Conservation (phyloP, 2,888 invertebrate species). For the Cataglyphis albicans region DNA sequence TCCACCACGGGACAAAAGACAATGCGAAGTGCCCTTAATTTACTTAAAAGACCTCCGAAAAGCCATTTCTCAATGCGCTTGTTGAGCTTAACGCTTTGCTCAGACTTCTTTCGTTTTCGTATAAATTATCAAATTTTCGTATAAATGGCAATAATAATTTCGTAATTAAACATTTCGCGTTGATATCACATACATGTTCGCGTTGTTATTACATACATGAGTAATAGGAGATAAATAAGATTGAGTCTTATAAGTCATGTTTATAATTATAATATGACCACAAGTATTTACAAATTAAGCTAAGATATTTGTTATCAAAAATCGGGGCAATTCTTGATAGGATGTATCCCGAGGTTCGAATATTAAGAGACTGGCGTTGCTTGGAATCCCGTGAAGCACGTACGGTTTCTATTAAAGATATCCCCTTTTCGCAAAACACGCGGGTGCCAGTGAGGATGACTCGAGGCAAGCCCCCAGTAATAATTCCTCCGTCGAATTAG, state of each 20-base stretch:
- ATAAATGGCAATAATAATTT: slow-evolving; percentile 6
- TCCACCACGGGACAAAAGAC: slow-evolving; percentile 66
- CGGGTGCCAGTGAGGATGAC: slow-evolving; percentile 74
- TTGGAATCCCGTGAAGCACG: slow-evolving; percentile 68
- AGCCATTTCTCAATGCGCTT: not conserved
- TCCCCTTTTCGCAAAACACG: slow-evolving; percentile 80
- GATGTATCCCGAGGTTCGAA: slow-evolving; percentile 20
- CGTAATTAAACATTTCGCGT: not conserved
- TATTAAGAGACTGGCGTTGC: slow-evolving; percentile 58
- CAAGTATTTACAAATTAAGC: not conserved
- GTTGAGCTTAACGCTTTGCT: slow-evolving; percentile 1
- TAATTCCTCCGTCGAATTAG: slow-evolving; percentile 85
- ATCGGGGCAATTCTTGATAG: slow-evolving; percentile 6
- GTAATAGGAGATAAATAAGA: not conserved
- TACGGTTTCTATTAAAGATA: slow-evolving; percentile 74
- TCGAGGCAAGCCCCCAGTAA: slow-evolving; percentile 82
- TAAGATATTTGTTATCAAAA: not conserved
- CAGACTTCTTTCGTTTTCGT: not conserved
- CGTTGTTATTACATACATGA: not conserved
- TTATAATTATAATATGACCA: not conserved
- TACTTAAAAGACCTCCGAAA: slow-evolving; percentile 67
- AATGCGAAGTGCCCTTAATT: slow-evolving; percentile 76
- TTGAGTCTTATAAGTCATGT: not conserved
- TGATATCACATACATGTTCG: not conserved
- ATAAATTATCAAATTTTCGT: not conserved